Evolutionary conservation across 1,140 invertebrate species (phyloP).

Genomic region (Scaptomyza pallida): DNA sequence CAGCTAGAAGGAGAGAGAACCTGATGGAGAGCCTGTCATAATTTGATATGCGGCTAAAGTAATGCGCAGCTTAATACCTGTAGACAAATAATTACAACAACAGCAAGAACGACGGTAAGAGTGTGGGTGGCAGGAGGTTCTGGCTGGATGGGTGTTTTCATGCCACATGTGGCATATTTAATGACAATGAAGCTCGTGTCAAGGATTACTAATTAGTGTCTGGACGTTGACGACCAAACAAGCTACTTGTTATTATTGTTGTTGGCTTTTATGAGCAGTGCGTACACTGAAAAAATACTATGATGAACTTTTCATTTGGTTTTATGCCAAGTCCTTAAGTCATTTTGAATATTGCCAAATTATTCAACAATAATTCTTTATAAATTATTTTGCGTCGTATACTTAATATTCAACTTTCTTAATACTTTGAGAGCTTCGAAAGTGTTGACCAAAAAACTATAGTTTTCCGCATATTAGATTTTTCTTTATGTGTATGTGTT

Average conservation of each 20-base stretch:
- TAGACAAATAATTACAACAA: constrained; percentile 79
- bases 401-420: background rate
- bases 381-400: too few species aligned
- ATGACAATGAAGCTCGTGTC: constrained; percentile 76
- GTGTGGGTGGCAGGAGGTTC: background rate
- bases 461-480: background rate
- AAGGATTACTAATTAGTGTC: constrained; percentile 82
- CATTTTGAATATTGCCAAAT: too few species aligned
- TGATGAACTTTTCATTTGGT: too few species aligned
- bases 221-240: constrained; percentile 70
- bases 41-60: constrained; percentile 63
- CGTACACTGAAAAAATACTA: background rate
- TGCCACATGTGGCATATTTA: constrained; percentile 76
- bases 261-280: constrained; percentile 14
- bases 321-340: too few species aligned
- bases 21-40: constrained; percentile 46
- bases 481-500: background rate
- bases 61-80: constrained; percentile 70
- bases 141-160: background rate
- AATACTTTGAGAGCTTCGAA: background rate
- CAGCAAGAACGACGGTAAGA: constrained; percentile 16
- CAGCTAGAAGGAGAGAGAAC: background rate
- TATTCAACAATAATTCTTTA: too few species aligned
- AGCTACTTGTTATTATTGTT: too few species aligned
- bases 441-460: background rate